Percentiles rank a stretch among this genome's conserved stretches.
phyloP scores from a whole-genome alignment of 2,797 vertebrate species.

The Nannoperca obscura region DNA sequence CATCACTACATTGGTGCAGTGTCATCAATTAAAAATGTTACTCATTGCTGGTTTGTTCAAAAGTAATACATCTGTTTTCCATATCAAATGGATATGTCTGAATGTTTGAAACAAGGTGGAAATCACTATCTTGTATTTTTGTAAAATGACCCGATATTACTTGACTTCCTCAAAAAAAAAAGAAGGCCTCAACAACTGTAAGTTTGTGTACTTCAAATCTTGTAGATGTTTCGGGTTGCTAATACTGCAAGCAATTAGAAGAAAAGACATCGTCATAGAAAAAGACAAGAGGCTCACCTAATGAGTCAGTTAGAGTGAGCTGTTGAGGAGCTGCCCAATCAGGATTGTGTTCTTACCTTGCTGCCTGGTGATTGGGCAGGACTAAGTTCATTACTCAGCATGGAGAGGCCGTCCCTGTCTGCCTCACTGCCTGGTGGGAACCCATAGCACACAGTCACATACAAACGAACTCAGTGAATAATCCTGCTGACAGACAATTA shows the following conservation, averaged over 20 bases:
- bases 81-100: slow-evolving; percentile 1
- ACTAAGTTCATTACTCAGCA: slow-evolving; percentile 90
- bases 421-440: slow-evolving; percentile 90
- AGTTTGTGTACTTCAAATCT: not conserved
- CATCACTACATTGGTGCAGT: not conserved
- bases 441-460: slow-evolving; percentile 77
- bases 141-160: not conserved
- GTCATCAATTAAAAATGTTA: not conserved
- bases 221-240: not conserved
- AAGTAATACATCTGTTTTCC: not conserved
- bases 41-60: not conserved
- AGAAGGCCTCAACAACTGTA: not conserved
- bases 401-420: slow-evolving; percentile 86
- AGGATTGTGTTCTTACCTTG: slow-evolving; percentile 84
- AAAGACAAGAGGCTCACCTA: slow-evolving; percentile 22
- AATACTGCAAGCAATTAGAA: not conserved
- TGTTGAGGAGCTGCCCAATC: slow-evolving; percentile 70
- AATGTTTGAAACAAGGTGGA: not conserved
- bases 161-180: not conserved
- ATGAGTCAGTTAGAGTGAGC: slow-evolving; percentile 31
- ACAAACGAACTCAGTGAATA: slow-evolving; percentile 67
- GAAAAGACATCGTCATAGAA: slow-evolving; percentile 23
- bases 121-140: not conserved
- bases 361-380: slow-evolving; percentile 91
- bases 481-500: slow-evolving; percentile 66